A percentile compares a stretch with the other conserved stretches of the same genome.
phyloP scores from a whole-genome alignment of 2,113 vertebrate genomes.

The Mionectes macconnelli region DNA sequence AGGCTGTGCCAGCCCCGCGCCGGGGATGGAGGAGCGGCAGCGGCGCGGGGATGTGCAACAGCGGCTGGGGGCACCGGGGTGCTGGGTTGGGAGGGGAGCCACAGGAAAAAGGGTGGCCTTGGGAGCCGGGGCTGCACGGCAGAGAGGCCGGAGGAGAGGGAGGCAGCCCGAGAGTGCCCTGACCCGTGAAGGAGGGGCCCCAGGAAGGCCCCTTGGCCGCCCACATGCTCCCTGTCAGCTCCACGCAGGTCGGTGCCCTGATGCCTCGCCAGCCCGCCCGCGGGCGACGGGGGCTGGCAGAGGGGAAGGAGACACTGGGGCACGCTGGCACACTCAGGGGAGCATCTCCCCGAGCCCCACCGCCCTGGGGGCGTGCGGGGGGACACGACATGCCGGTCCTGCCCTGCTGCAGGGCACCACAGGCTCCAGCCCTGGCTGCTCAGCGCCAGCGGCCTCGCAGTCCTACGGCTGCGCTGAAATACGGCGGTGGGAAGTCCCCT shows the following conservation, averaged over 20 bases:
- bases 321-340: background rate
- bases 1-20: background rate
- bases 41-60: accelerated
- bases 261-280: background rate
- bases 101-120: background rate
- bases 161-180: background rate
- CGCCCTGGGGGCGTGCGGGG: background rate
- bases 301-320: background rate
- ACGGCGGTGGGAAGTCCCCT: conserved; percentile 66
- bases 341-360: background rate
- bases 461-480: conserved; percentile 56
- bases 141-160: background rate
- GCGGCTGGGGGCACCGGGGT: accelerated
- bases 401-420: background rate
- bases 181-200: conserved; percentile 15
- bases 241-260: background rate
- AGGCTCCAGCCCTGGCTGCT: background rate
- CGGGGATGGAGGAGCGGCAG: background rate
- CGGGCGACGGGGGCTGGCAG: background rate
- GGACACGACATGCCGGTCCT: background rate
- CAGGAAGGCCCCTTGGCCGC: background rate
- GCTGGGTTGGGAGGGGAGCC: accelerated
- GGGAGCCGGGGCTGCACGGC: background rate
- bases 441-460: background rate
- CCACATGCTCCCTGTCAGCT: conserved; percentile 49